A percentile compares a stretch with the other conserved stretches of the same genome.
Evolutionary conservation across 1,140 invertebrate genomes (phyloP).

Genomic region (Drusus annulatus): DNA sequence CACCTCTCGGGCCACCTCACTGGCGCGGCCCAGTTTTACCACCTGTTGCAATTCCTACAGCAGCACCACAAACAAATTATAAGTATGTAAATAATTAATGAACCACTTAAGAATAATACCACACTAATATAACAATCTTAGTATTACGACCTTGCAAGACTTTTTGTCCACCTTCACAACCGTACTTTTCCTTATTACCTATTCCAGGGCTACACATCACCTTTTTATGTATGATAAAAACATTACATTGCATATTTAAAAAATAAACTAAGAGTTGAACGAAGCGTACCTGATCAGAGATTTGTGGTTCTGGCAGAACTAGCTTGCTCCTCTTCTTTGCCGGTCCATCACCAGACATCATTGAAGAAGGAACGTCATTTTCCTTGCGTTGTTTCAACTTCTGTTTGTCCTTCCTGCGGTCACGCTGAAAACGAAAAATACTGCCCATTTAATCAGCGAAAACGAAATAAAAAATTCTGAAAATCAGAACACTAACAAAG

Average conservation of each 20-base stretch:
- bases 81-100: not conserved
- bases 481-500: too few species aligned
- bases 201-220: too few species aligned
- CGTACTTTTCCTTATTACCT: too few species aligned
- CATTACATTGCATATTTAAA: too few species aligned
- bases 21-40: constrained; percentile 96
- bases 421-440: constrained; percentile 69
- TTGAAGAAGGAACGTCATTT: constrained; percentile 94
- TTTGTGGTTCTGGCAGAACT: constrained; percentile 96
- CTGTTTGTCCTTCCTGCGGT: constrained; percentile 91
- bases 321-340: constrained; percentile 95
- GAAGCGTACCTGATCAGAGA: constrained; percentile 85
- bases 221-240: too few species aligned
- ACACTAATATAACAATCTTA: too few species aligned
- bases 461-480: not conserved
- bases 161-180: too few species aligned
- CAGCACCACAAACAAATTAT: not conserved
- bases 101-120: too few species aligned
- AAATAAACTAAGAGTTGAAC: too few species aligned
- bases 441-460: not conserved
- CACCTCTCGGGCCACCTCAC: constrained; percentile 93
- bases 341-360: constrained; percentile 92
- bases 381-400: constrained; percentile 96
- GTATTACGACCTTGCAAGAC: too few species aligned
- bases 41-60: constrained; percentile 89